These are phyloP conservation scores for Muraenolepis orangiensis DNA, from an alignment of 2,797 vertebrate genomes.

Conservation along the genomic window DNA sequence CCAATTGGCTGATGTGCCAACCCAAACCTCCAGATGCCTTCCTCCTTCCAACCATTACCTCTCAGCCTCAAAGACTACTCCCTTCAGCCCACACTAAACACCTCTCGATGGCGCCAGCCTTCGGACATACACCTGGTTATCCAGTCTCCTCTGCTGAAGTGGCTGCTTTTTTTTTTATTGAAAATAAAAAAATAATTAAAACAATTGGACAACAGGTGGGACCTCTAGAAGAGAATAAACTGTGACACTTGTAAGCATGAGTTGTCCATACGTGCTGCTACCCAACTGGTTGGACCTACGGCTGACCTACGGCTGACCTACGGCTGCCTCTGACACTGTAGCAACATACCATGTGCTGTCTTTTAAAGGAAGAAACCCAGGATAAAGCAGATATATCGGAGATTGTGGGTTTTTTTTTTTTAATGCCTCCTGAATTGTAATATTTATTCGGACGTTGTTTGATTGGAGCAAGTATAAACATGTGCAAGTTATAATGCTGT, in stretches of 20 bases:
- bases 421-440: slow-evolving; percentile 36
- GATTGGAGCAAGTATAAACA: slow-evolving; percentile 37
- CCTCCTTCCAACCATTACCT: slow-evolving; percentile 48
- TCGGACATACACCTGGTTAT: slow-evolving; percentile 33
- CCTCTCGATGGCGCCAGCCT: slow-evolving; percentile 53
- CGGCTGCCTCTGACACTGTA: slow-evolving; percentile 26
- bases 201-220: slow-evolving; percentile 24
- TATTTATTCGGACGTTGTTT: slow-evolving; percentile 62
- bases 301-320: slow-evolving; percentile 16
- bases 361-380: slow-evolving; percentile 31
- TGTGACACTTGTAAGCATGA: slow-evolving; percentile 36
- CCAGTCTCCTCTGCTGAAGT: slow-evolving; percentile 32
- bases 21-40: slow-evolving; percentile 63
- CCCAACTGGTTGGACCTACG: slow-evolving; percentile 22
- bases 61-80: slow-evolving; percentile 37
- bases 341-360: slow-evolving; percentile 19
- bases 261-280: slow-evolving; percentile 62
- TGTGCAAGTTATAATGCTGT: slow-evolving; percentile 53
- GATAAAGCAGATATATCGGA: slow-evolving; percentile 21
- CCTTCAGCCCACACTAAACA: slow-evolving; percentile 33
- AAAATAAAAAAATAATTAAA: neutral
- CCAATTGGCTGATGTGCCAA: slow-evolving; percentile 64
- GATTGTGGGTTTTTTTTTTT: slow-evolving; percentile 36
- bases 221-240: slow-evolving; percentile 32
- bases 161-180: slow-evolving; percentile 19